Conservation (phyloP, 2,797 vertebrate species). For the Alca torda region DNA sequence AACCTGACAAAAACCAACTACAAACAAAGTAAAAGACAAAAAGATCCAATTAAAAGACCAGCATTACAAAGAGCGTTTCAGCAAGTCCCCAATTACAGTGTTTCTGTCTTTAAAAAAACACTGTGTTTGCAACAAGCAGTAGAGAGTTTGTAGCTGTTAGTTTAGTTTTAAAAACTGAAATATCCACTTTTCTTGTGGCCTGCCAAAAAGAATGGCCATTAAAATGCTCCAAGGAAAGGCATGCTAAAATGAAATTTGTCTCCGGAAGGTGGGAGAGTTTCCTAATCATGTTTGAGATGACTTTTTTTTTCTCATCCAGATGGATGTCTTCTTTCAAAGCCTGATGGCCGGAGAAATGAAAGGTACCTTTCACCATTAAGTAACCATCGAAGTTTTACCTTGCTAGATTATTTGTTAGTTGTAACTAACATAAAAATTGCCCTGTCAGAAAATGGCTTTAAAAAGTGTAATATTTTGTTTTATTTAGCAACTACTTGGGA, state of each 20-base stretch:
- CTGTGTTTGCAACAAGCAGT: neutral
- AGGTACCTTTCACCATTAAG: conserved; percentile 56
- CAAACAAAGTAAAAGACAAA: neutral
- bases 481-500: conserved; percentile 74
- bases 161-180: conserved; percentile 36
- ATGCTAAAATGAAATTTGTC: conserved; percentile 45
- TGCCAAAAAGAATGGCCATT: neutral
- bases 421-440: conserved; percentile 68
- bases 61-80: neutral
- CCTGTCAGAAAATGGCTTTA: conserved; percentile 50
- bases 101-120: neutral
- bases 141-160: neutral
- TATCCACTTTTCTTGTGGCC: neutral
- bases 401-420: conserved; percentile 63
- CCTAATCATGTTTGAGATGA: conserved; percentile 16
- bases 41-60: neutral
- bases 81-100: neutral
- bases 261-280: neutral
- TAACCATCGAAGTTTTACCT: conserved; percentile 66
- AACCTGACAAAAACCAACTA: neutral
- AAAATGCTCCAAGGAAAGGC: conserved; percentile 36
- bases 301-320: neutral
- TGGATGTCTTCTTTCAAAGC: conserved; percentile 56
- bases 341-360: conserved; percentile 52
- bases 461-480: conserved; percentile 73